Base-by-base conservation (phyloP, 2,797 vertebrate species). In the Amblyopsis hoosieri region DNA sequence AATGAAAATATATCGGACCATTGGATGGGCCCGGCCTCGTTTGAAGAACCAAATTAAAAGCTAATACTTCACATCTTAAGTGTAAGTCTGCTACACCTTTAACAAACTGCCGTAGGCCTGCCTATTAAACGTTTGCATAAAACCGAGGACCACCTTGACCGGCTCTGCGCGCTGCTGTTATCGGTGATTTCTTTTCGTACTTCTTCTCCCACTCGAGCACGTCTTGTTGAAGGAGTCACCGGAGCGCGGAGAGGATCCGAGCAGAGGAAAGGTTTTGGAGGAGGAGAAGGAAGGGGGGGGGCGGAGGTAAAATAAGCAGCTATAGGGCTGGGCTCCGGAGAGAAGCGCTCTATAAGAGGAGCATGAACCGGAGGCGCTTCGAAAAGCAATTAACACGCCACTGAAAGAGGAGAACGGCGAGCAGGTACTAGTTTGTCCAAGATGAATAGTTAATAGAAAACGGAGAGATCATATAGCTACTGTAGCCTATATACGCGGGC, bases 181-280 rank as follows among this genome's bases (percentile, higher is more conserved):
- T 9, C 33, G 33, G 33, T 37, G 33, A 37, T 37, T 37, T 37
- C 33, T 8, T 37, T 2, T 37, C 33, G 33, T 37, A 72, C 69
- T 72, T 77, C 81, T 84, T 77, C 81, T 84, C 75, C 79, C 81
- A 78, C 62, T 73, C 71, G 72, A 76, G 64, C 49, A 74, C 86
- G 85, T 90, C 84, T 87, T 80, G 73, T 64, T 64, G 81, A 77
- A 83, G 90, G 89, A 85, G 89, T 90, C 84, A 80, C 89, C 74
- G 64, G 74, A 78, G 86, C 85, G 87, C 72, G 33, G 33, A 37
- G 67, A 59, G 70, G 23, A 29, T 29, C 23, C 23, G 23, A 29
- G 23, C 23, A 29, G 23, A 3, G 23, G 23, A 4, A 29, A 29
- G 23, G 23, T 29, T 29, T 29, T 80, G 74, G 76, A 67, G 83